Conservation (phyloP, 2,113 vertebrate genomes). For the Atherinomorus stipes region DNA sequence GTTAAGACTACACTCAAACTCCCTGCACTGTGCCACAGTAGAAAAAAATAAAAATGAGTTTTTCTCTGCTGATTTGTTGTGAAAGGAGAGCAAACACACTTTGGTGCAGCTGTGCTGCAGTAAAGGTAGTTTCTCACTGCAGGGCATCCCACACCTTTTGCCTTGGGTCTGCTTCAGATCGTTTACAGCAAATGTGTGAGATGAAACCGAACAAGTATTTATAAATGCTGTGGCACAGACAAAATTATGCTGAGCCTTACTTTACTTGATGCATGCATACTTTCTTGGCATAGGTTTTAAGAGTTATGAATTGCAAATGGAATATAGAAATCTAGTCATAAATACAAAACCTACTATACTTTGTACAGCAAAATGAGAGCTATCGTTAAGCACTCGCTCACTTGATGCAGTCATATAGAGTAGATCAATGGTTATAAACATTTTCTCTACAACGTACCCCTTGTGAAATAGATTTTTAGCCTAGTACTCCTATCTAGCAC, state of each 20-base stretch:
- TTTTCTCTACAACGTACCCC: no score
- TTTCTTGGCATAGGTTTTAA: neutral
- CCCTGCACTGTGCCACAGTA: conserved; percentile 36
- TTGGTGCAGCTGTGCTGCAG: conserved; percentile 19
- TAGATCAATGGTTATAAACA: no score
- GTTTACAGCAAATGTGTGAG: conserved; percentile 23
- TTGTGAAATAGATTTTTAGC: no score
- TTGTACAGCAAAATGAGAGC: neutral
- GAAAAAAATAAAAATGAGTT: conserved; percentile 51
- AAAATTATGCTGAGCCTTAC: conserved; percentile 1
- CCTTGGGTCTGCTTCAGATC: conserved; percentile 45
- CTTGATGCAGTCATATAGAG: no score
- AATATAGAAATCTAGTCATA: neutral
- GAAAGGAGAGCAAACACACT: conserved; percentile 51
- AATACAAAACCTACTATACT: neutral
- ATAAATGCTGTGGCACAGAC: neutral
- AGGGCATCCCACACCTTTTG: conserved; percentile 39
- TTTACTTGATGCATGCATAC: neutral
- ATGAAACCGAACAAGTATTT: conserved; percentile 26
- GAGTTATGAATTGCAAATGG: neutral
- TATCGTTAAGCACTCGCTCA: no score
- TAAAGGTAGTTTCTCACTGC: conserved; percentile 55
- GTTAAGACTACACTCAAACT: conserved; percentile 65
- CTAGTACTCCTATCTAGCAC: no score
- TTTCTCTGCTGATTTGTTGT: conserved; percentile 68